Conservation (phyloP, 2,888 invertebrate species). For the Trachelus iudaicus region DNA sequence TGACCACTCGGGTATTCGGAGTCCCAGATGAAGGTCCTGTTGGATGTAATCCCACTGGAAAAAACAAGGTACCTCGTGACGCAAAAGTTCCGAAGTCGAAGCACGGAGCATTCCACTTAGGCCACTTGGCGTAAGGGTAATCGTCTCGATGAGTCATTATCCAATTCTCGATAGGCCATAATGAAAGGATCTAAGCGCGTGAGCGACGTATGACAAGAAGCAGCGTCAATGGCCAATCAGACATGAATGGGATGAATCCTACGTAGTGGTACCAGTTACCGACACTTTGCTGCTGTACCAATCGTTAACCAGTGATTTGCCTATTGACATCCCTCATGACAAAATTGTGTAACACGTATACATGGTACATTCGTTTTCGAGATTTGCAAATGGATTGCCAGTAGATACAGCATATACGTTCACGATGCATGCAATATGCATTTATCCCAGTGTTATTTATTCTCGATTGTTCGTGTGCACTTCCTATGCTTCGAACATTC, state of each 20-base stretch:
- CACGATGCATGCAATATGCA: neutral
- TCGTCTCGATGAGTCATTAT: conserved; percentile 23
- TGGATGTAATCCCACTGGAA: neutral
- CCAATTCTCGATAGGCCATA: neutral
- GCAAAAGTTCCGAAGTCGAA: conserved; percentile 23
- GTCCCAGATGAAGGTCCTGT: neutral
- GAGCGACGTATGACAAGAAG: conserved; percentile 28
- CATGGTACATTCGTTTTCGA: neutral
- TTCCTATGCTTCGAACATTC: too few relatives aligned
- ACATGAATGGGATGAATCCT: conserved; percentile 11
- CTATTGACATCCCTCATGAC: conserved; percentile 8
- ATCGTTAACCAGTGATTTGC: neutral
- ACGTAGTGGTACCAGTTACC: neutral
- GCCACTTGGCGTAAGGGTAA: conserved; percentile 35
- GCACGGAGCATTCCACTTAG: conserved; percentile 40
- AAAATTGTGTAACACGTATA: conserved; percentile 1
- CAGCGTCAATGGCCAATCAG: conserved; percentile 47
- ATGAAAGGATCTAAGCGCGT: conserved; percentile 2
- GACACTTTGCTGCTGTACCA: neutral
- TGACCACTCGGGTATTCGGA: neutral
- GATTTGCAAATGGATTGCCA: neutral
- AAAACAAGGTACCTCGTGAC: neutral
- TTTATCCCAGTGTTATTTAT: neutral
- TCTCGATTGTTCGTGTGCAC: too few relatives aligned
- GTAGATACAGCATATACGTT: neutral